A percentile compares a stretch with the other conserved stretches of the same genome.
phyloP scores from a whole-genome alignment of 2,888 invertebrate species.

The Dynastes maya region DNA sequence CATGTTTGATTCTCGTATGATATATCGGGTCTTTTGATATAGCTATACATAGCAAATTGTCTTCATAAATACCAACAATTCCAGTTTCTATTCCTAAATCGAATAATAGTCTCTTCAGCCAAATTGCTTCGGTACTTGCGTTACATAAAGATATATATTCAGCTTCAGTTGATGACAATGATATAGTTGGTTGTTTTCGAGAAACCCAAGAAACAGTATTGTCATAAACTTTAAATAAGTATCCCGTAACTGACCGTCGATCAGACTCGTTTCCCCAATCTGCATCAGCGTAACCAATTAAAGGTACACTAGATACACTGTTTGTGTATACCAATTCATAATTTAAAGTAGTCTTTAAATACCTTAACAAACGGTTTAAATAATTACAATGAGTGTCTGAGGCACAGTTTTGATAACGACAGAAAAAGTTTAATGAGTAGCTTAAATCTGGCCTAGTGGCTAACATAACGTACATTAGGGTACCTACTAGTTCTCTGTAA shows the following conservation, averaged over 20 bases:
- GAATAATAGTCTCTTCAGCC: conserved; percentile 58
- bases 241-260: conserved; percentile 63
- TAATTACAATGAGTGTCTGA: conserved; percentile 29
- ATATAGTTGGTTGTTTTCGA: conserved; percentile 61
- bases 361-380: conserved; percentile 52
- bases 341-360: conserved; percentile 53
- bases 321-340: conserved; percentile 40
- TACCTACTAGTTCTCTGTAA: conserved; percentile 4
- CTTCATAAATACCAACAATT: too few species aligned
- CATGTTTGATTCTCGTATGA: conserved; percentile 32
- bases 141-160: conserved; percentile 63
- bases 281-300: conserved; percentile 55
- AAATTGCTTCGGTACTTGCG: conserved; percentile 59
- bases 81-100: conserved; percentile 54
- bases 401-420: conserved; percentile 41
- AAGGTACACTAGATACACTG: not conserved
- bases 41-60: too few species aligned
- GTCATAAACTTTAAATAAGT: conserved; percentile 58
- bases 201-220: conserved; percentile 61
- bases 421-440: conserved; percentile 1
- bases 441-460: conserved; percentile 30
- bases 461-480: conserved; percentile 39
- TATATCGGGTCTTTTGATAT: too few species aligned
- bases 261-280: conserved; percentile 60
- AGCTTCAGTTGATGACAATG: conserved; percentile 63